Evolutionary conservation across 37 sponge, comb jelly and placozoan species (phyloP), one percentile per base, ranked within the genome.

Genomic region (Oscarella lobularis): DNA sequence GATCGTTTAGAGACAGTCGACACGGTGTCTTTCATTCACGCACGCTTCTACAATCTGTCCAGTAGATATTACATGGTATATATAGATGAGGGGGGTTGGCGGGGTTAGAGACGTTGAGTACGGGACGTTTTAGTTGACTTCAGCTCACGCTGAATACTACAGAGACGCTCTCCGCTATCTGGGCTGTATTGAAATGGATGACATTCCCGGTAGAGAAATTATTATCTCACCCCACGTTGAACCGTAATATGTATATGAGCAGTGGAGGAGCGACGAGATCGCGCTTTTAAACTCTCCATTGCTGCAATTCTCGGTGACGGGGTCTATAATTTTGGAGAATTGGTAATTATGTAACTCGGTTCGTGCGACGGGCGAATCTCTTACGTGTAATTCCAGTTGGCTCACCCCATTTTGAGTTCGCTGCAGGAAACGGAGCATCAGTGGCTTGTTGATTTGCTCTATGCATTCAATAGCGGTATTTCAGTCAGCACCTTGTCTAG

Each of bases 221-320:
- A 20, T 20, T 27, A 48, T n/a, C n/a, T n/a, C n/a, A n/a, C n/a
- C n/a, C n/a, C n/a, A n/a, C n/a, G n/a, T n/a, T n/a, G n/a, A n/a
- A n/a, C n/a, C n/a, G n/a, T n/a, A 67, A 67, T 3, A 3, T 35
- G 3, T 34, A 35, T 2, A 67, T 3, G 3, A 35, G 29, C 39
- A 38, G 39, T 39, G 34, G 76, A 65, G 20, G 88, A 91, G 69
- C 81, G 84, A 71, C 38, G 71, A 5, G 85, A 84, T 1, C 39
- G 89, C 69, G 92, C 91, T 1, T 87, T 84, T 75, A 78, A 81
- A 71, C 80, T 94, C 9, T 73, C 73, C 33, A 82, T 94, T 37
- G 88, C 95, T 40, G 95, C 88, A n/a, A 41, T 94, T 33, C 77
- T 94, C 5, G 95, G 88, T 0, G 88, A 90, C 30, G 67, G 32